These are phyloP conservation scores for Eciton burchellii DNA, from an alignment of 1,140 invertebrate genomes.

Conservation along the genomic window DNA sequence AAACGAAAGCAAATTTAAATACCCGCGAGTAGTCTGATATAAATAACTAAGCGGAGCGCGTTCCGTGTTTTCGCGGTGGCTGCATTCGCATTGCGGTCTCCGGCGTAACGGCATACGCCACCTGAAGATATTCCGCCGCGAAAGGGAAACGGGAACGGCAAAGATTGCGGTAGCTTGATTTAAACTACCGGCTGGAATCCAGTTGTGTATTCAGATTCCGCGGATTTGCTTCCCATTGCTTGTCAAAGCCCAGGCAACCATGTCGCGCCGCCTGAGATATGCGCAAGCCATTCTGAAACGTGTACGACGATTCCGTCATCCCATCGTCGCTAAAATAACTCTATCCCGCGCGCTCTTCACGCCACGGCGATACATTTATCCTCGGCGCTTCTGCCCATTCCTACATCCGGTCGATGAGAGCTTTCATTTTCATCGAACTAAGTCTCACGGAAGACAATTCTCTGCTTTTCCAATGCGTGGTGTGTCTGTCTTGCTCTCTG, in stretches of 20 bases:
- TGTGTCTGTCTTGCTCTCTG: not conserved
- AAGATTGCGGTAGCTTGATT: constrained; percentile 37
- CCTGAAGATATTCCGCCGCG: constrained; percentile 48
- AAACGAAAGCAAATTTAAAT: constrained; percentile 35
- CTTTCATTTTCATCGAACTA: not conserved
- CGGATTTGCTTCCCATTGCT: constrained; percentile 40
- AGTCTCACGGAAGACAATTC: not conserved
- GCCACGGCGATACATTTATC: not conserved
- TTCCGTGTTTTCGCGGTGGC: constrained; percentile 27
- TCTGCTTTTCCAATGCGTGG: not conserved
- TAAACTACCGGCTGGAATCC: constrained; percentile 54
- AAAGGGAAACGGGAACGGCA: constrained; percentile 34
- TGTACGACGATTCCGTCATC: constrained; percentile 5
- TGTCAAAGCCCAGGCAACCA: constrained; percentile 40
- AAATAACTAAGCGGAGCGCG: constrained; percentile 26
- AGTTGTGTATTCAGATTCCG: constrained; percentile 53
- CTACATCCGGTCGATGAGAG: not conserved
- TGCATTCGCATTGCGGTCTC: constrained; percentile 45
- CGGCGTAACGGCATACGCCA: constrained; percentile 37
- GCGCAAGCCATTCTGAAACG: not conserved
- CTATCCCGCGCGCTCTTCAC: constrained; percentile 1
- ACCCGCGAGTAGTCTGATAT: constrained; percentile 27
- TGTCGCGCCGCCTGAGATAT: not conserved
- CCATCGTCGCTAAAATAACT: not conserved
- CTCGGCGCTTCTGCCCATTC: not conserved